Evolutionary conservation across 2,113 vertebrate genomes (phyloP).

Genomic region (Prolemur simus): DNA sequence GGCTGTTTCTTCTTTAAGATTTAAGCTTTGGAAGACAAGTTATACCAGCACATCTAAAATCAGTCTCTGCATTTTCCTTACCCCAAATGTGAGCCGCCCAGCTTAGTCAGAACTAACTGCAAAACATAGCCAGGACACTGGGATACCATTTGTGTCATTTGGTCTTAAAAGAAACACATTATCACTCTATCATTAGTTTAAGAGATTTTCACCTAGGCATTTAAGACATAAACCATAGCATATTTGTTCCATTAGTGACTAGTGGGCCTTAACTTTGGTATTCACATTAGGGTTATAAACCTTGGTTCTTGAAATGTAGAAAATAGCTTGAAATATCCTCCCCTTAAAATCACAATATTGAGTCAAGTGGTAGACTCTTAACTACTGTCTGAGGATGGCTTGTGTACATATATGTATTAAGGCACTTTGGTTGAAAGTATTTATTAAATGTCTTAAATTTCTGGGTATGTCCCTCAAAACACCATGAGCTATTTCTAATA

Average conservation of each 20-base stretch:
- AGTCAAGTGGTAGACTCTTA: not conserved
- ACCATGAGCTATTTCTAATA: not conserved
- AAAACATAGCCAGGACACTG: not conserved
- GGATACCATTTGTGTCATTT: not conserved
- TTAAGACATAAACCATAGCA: not conserved
- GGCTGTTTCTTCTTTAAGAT: not conserved
- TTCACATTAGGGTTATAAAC: not conserved
- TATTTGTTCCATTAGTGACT: not conserved
- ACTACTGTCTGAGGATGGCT: not conserved
- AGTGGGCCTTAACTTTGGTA: constrained; percentile 11
- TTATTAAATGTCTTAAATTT: constrained; percentile 38
- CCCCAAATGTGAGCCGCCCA: not conserved
- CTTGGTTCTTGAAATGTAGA: not conserved
- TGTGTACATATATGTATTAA: not conserved
- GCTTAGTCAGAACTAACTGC: not conserved
- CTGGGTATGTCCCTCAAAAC: not conserved
- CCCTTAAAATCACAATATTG: not conserved
- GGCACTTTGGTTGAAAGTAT: not conserved
- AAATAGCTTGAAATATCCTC: not conserved
- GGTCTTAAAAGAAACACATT: not conserved
- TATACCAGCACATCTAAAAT: not conserved
- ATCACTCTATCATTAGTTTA: not conserved
- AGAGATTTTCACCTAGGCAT: not conserved
- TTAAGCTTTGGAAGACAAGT: not conserved
- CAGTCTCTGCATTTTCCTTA: not conserved